Conservation (phyloP, 2,888 invertebrate species). For the Limenitis arthemis region DNA sequence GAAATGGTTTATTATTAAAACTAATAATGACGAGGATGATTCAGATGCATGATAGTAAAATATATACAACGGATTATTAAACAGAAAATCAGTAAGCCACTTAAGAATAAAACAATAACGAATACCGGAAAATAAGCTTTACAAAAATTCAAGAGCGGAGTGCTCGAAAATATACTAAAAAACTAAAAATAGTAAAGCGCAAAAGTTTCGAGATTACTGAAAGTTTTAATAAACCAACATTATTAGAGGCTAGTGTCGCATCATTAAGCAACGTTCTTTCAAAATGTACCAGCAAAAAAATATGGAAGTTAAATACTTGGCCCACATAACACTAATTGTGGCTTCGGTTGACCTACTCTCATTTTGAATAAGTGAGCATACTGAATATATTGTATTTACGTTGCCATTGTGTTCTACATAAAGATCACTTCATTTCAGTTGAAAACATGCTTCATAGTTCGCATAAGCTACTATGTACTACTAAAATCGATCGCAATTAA, state of each 20-base stretch:
- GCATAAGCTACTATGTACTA: constrained; percentile 16
- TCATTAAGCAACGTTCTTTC: constrained; percentile 20
- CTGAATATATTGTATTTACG: constrained; percentile 27
- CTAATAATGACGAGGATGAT: too few relatives aligned
- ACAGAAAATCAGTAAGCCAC: too few relatives aligned
- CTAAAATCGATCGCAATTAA: too few relatives aligned
- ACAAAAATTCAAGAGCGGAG: too few relatives aligned
- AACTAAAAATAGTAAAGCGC: neutral
- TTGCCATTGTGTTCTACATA: constrained; percentile 24
- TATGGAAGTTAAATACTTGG: constrained; percentile 19
- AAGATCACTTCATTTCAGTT: constrained; percentile 25
- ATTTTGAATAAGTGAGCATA: constrained; percentile 21
- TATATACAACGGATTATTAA: too few relatives aligned
- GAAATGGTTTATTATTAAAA: too few relatives aligned
- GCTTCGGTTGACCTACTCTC: constrained; percentile 24
- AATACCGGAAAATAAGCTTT: too few relatives aligned
- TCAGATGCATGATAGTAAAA: too few relatives aligned
- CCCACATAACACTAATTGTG: constrained; percentile 24
- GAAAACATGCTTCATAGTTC: constrained; percentile 16
- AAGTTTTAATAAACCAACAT: constrained; percentile 9
- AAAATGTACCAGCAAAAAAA: constrained; percentile 15
- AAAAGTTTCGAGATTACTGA: neutral
- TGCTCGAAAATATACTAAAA: neutral
- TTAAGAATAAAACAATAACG: too few relatives aligned
- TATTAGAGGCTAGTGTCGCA: constrained; percentile 13